Conservation (phyloP, 2,888 invertebrate genomes). For the Bellardia bayeri region DNA sequence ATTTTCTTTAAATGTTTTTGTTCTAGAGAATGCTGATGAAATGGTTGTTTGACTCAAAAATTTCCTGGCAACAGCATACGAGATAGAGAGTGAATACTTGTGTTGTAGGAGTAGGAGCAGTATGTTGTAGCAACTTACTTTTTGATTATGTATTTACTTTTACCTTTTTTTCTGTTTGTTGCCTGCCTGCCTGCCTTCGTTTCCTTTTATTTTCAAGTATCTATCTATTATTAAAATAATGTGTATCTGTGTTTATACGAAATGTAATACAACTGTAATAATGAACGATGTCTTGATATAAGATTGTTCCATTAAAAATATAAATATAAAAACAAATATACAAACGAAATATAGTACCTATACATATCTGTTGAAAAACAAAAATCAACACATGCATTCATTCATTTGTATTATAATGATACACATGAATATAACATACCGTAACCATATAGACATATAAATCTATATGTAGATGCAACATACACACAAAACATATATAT, state of each 20-base stretch:
- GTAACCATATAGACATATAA: neutral
- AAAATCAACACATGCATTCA: neutral
- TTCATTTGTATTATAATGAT: neutral
- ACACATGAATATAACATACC: neutral
- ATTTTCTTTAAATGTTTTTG: too few species aligned
- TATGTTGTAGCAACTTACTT: neutral
- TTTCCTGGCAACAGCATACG: neutral
- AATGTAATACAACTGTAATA: too few species aligned
- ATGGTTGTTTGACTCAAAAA: too few species aligned
- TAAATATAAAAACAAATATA: constrained; percentile 10
- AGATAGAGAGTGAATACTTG: too few species aligned
- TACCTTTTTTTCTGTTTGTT: neutral
- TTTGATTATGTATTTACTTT: neutral
- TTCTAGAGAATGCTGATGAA: too few species aligned
- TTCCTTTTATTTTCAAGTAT: neutral
- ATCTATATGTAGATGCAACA: neutral
- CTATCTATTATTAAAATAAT: neutral
- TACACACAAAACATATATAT: neutral
- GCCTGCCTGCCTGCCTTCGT: neutral
- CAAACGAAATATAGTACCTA: neutral
- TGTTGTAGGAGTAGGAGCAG: neutral
- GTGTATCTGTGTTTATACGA: neutral
- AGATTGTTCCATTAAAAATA: constrained; percentile 39
- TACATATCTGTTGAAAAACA: constrained; percentile 6
- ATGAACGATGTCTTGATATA: constrained; percentile 22